Evolutionary conservation across 2,888 invertebrate species (phyloP).

Genomic region (Melitaea athalia): DNA sequence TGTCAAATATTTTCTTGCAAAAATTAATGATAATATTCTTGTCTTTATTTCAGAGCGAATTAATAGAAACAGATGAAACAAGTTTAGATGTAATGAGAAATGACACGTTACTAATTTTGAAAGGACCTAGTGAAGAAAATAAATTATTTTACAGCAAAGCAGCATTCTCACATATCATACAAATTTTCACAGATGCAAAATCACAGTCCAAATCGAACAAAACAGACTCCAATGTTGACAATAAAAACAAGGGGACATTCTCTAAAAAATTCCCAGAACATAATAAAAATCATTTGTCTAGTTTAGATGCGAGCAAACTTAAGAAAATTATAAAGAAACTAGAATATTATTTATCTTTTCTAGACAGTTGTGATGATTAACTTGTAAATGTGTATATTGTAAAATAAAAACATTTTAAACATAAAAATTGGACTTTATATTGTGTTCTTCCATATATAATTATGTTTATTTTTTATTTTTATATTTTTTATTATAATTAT

Average conservation of each 20-base stretch:
- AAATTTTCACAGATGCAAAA: slow-evolving; percentile 78
- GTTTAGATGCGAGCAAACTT: slow-evolving; percentile 79
- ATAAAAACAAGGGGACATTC: slow-evolving; percentile 63
- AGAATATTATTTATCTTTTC: slow-evolving; percentile 87
- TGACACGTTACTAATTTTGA: slow-evolving; percentile 84
- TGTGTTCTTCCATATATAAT: too few species aligned
- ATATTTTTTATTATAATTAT: too few species aligned
- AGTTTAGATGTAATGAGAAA: slow-evolving; percentile 82
- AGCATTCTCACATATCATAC: slow-evolving; percentile 86
- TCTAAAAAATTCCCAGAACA: slow-evolving; percentile 82
- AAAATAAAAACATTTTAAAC: not conserved
- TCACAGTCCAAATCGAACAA: slow-evolving; percentile 35
- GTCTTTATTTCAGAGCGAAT: slow-evolving; percentile 72
- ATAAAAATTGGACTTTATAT: too few species aligned
- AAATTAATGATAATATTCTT: too few species aligned
- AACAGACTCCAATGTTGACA: slow-evolving; percentile 41
- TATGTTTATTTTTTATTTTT: too few species aligned
- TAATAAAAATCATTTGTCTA: slow-evolving; percentile 69
- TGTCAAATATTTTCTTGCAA: too few species aligned
- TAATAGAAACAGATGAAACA: slow-evolving; percentile 80
- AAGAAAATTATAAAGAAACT: slow-evolving; percentile 85
- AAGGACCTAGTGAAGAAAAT: slow-evolving; percentile 81
- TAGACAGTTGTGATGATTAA: slow-evolving; percentile 67
- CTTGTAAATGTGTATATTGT: slow-evolving; percentile 6
- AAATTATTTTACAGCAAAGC: slow-evolving; percentile 83